Evolutionary conservation across 1,140 invertebrate species (phyloP).

Genomic region (Papilio aristodemus): DNA sequence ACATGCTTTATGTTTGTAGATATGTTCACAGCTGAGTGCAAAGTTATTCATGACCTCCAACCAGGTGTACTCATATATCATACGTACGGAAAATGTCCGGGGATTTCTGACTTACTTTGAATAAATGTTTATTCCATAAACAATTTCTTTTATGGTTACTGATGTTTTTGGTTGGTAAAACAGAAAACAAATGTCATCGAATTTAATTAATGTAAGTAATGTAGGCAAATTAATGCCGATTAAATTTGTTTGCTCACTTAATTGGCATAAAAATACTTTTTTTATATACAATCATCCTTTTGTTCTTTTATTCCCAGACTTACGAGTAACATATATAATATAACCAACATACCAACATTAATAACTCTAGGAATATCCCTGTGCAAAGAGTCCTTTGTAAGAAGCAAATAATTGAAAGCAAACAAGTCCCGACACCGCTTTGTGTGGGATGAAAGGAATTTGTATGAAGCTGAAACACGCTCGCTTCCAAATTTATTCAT

Average conservation of each 20-base stretch:
- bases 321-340: background rate
- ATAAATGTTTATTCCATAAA: background rate
- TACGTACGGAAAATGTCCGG: background rate
- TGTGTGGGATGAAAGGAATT: conserved; percentile 1
- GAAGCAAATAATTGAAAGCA: conserved; percentile 11
- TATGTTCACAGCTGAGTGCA: background rate
- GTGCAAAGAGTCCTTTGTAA: background rate
- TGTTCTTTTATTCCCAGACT: background rate
- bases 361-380: background rate
- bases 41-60: background rate
- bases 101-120: background rate
- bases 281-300: background rate
- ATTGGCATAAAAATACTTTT: no score
- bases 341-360: background rate
- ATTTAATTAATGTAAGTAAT: no score
- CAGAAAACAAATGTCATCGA: no score
- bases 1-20: background rate
- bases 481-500: background rate
- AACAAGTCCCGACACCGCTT: background rate
- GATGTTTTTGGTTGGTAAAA: background rate
- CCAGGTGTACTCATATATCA: background rate
- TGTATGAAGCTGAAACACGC: background rate
- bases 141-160: background rate
- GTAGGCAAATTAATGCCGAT: no score
- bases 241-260: no score